Evolutionary conservation across 2,113 vertebrate species (phyloP), one percentile per base, ranked within the genome.

Genomic region (Protobothrops mucrosquamatus): DNA sequence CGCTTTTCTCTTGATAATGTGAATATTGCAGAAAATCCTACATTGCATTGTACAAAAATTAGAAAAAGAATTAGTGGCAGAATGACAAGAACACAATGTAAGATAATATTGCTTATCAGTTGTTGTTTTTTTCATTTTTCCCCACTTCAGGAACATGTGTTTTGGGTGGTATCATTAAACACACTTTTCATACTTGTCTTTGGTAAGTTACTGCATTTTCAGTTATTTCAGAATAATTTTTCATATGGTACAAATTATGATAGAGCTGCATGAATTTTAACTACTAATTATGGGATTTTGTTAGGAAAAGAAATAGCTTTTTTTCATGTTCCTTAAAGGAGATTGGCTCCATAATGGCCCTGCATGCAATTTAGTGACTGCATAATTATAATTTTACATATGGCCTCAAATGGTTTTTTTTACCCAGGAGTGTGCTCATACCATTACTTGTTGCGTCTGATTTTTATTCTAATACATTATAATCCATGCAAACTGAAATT

Each of bases 141-240:
- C 88, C 26, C 18, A 93, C 94, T 61, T 46, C 95, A 99, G 99
- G 99, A 99, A 74, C 99, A 99, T 94, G 99, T 99, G 92, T 99
- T 99, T 97, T 99, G 99, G 99, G 99, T 99, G 95, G 99, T 99
- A 91, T 99, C 99, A 94, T 98, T 99, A 94, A 99, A 99, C 95
- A 99, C 99, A 0, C 97, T 99, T 87, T 99, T 99, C 97, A 99
- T 99, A 96, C 98, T 99, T 94, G 99, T 99, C 46, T 99, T 99
- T 97, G 99, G 99, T 99, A 97, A 98, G 99, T 97, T 89, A 81
- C 10, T 64, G 6, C 1, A 0, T 91, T 95, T 96, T 52, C 9
- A 93, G 0, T 81, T 64, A 48, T 59, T 91, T 94, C 94, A 39
- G 29, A 90, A 92, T 57, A 85, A 51, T 54, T 59, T 12, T 29